Evolutionary conservation across 2,113 vertebrate genomes (phyloP).

Genomic region (Daboia siamensis): DNA sequence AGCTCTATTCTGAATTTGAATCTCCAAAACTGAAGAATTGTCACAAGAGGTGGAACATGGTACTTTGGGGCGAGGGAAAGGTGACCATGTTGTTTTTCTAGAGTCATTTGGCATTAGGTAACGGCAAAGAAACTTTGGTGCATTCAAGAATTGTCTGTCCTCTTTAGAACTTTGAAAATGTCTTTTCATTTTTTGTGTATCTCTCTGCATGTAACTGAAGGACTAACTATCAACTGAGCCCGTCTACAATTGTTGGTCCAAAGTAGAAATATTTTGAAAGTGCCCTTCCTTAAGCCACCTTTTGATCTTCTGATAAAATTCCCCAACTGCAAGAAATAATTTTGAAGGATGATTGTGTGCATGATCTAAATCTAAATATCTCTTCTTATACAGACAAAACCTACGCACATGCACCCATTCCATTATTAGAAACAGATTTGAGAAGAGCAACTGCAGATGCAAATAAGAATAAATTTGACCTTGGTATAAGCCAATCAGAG

Average conservation of each 20-base stretch:
- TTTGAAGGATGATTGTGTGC: background rate
- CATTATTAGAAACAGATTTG: constrained; percentile 54
- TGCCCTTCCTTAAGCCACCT: background rate
- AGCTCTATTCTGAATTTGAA: background rate
- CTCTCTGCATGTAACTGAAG: background rate
- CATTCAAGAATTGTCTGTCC: background rate
- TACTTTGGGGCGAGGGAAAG: background rate
- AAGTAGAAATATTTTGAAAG: constrained; percentile 10
- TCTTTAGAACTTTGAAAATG: background rate
- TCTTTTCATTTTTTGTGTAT: background rate
- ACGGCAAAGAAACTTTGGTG: background rate
- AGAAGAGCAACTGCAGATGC: background rate
- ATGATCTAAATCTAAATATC: constrained; percentile 10
- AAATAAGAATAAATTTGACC: constrained; percentile 18
- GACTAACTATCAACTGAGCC: background rate
- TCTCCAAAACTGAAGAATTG: background rate
- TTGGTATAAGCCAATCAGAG: constrained; percentile 36
- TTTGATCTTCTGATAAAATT: background rate
- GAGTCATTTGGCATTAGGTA: background rate
- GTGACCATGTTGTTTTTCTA: background rate
- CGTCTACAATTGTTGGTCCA: background rate
- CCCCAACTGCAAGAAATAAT: background rate
- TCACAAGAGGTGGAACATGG: background rate
- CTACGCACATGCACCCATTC: background rate
- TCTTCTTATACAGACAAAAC: background rate